Evolutionary conservation across 2,888 invertebrate genomes (phyloP), one percentile per base, ranked within the genome.

Genomic region (Dryococelus australis): DNA sequence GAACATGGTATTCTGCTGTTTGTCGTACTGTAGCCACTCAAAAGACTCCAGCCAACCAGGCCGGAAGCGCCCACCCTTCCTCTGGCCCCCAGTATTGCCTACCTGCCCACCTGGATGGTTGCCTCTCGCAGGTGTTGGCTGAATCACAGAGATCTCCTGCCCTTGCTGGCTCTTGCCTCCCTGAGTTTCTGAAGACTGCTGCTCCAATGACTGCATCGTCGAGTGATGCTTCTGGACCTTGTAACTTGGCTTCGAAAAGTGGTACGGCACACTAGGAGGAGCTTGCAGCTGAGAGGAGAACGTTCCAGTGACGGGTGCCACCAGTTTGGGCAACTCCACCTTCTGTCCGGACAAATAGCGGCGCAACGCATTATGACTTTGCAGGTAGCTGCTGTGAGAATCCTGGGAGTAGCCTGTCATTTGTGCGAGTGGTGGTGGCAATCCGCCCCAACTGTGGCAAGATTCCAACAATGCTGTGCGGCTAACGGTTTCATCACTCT

Each of bases 21-120:
- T 94, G 90, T 96, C 96, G 90, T 95, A 96, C 90, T 95, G 94
- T 88, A 96, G 92, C 96, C 96, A 96, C n/a, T 94, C 94, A 91
- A 95, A 96, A 43, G 94, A 93, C 84, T 95, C 94, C 53, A 96
- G 92, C 96, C 96, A 96, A 90, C 94, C 95, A 26, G 94, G 92
- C 87, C 95, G 94, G 91, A 96, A 96, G 89, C 94, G 94, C n/a
- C 95, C 95, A 87, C 94, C 94, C 91, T 95, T 96, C 90, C 94
- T 93, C 90, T 90, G 90, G 89, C 89, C 91, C 90, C 79, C 35
- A 3, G 88, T 80, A 26, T 86, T 85, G 43, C 88, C 79, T 20
- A 53, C 65, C 35, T 80, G 81, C 85, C 47, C 43, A 13, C 88
- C 85, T 28, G 51, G 43, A 28, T 79, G 53, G 24, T 53, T 83